These are phyloP conservation scores for Mythimna impura DNA, from an alignment of 2,888 invertebrate genomes.

Conservation along the genomic window DNA sequence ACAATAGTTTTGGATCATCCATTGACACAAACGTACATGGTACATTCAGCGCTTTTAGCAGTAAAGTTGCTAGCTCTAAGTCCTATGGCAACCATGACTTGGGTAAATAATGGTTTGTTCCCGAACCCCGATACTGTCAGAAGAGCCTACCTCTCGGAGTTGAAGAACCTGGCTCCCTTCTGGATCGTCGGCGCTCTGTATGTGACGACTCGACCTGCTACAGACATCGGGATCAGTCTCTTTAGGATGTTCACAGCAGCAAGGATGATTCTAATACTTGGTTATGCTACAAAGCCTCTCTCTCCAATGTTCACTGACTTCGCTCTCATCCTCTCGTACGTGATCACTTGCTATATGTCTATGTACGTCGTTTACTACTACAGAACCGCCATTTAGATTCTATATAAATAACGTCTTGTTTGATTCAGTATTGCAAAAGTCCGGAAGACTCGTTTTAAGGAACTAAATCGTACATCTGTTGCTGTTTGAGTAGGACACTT, in stretches of 20 bases:
- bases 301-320: slow-evolving; percentile 73
- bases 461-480: slow-evolving; percentile 45
- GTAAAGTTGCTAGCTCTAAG: slow-evolving; percentile 74
- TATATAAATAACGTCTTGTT: slow-evolving; percentile 44
- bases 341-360: slow-evolving; percentile 79
- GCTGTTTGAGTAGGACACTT: slow-evolving; percentile 28
- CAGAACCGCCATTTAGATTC: slow-evolving; percentile 64
- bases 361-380: slow-evolving; percentile 72
- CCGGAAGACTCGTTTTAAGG: slow-evolving; percentile 39
- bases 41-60: slow-evolving; percentile 75
- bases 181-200: slow-evolving; percentile 79
- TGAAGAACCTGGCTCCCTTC: slow-evolving; percentile 78
- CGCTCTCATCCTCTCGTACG: slow-evolving; percentile 72
- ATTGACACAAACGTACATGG: slow-evolving; percentile 75
- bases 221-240: slow-evolving; percentile 65
- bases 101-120: slow-evolving; percentile 75
- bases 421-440: slow-evolving; percentile 43
- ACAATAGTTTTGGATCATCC: slow-evolving; percentile 72
- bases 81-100: slow-evolving; percentile 76
- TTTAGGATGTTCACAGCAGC: slow-evolving; percentile 72
- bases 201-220: slow-evolving; percentile 70
- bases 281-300: slow-evolving; percentile 70
- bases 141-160: slow-evolving; percentile 76
- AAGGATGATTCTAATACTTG: slow-evolving; percentile 71
- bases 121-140: slow-evolving; percentile 70